phyloP scores from a whole-genome alignment of 2,113 vertebrate species.

The Zosterops japonicus region DNA sequence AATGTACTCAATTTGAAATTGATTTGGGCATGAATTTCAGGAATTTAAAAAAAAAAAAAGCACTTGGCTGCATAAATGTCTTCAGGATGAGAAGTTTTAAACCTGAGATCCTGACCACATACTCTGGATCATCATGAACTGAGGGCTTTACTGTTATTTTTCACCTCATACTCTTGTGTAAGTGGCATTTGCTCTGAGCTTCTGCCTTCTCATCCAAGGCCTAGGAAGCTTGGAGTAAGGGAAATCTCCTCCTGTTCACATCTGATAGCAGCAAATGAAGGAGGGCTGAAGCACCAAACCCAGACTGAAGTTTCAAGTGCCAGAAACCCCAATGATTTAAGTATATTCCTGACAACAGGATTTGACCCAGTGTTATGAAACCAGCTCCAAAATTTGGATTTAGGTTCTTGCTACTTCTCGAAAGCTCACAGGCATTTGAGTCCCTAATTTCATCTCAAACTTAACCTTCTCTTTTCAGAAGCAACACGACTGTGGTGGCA shows the following conservation, averaged over 20 bases:
- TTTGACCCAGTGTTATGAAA: neutral
- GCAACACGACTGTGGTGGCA: neutral
- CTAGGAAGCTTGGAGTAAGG: neutral
- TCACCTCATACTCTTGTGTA: neutral
- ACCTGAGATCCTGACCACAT: neutral
- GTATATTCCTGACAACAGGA: neutral
- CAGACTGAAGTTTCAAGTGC: neutral
- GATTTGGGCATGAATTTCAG: neutral
- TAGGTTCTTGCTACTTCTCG: neutral
- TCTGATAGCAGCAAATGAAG: neutral
- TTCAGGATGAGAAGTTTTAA: neutral
- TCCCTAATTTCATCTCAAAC: neutral
- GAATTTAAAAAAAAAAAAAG: neutral
- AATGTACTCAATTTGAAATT: neutral
- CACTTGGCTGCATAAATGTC: neutral
- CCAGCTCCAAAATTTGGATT: neutral
- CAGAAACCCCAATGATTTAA: neutral
- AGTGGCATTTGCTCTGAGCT: neutral
- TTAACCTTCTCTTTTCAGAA: neutral
- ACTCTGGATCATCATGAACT: neutral
- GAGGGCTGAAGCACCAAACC: neutral
- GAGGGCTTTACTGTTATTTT: neutral
- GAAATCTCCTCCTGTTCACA: neutral
- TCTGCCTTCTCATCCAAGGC: neutral
- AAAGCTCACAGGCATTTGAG: neutral